A percentile compares a stretch with the other conserved stretches of the same genome.
Evolutionary conservation across 2,113 vertebrate genomes (phyloP).

Genomic region (Amazona vittata): DNA sequence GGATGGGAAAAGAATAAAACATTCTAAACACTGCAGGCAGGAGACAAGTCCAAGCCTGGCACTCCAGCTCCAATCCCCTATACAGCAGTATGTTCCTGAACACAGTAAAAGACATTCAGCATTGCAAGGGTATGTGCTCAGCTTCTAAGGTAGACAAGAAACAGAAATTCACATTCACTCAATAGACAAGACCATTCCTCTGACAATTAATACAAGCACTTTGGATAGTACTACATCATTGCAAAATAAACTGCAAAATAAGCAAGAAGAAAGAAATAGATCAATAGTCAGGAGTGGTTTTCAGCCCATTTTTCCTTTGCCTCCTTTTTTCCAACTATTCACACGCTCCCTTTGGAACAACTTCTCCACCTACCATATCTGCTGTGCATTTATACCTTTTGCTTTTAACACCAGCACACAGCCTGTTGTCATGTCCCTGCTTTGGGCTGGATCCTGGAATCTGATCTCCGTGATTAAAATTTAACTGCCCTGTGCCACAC

Average conservation of each 20-base stretch:
- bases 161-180: not conserved
- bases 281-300: not conserved
- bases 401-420: not conserved
- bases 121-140: not conserved
- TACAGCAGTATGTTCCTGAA: not conserved
- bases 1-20: not conserved
- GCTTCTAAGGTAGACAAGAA: not conserved
- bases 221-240: not conserved
- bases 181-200: not conserved
- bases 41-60: not conserved
- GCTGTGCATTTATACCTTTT: not conserved
- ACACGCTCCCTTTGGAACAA: not conserved
- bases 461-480: not conserved
- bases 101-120: rapidly evolving
- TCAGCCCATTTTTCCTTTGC: not conserved
- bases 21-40: not conserved
- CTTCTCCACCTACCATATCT: not conserved
- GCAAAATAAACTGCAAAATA: not conserved
- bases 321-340: not conserved
- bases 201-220: not conserved
- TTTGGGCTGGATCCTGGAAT: not conserved
- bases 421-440: not conserved
- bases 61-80: not conserved
- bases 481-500: not conserved
- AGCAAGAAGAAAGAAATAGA: not conserved